Evolutionary conservation across 2,888 invertebrate genomes (phyloP).

Genomic region (Sthenelais limicola): DNA sequence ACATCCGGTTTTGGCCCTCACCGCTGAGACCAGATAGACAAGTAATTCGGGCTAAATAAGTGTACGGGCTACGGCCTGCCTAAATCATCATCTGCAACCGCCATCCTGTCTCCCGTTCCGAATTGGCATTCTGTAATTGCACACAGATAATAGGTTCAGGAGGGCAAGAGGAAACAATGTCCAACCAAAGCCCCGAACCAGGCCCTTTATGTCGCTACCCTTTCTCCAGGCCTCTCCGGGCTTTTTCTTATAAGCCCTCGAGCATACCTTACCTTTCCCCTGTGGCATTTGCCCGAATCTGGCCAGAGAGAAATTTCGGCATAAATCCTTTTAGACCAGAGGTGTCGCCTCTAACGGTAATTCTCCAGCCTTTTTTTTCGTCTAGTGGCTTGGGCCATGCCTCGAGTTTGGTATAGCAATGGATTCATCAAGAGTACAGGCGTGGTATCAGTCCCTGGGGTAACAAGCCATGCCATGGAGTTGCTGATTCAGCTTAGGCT

Average conservation of each 20-base stretch:
- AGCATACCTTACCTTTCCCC: not conserved
- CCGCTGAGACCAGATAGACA: conserved; percentile 7
- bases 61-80: conserved; percentile 4
- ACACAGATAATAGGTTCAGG: not conserved
- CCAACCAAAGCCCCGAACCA: not conserved
- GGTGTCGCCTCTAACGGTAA: not conserved
- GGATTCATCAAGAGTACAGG: too few relatives aligned
- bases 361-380: not conserved
- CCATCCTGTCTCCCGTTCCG: not conserved
- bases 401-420: too few relatives aligned
- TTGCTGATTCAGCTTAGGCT: too few relatives aligned
- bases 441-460: too few relatives aligned
- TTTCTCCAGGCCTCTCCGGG: not conserved
- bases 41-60: conserved; percentile 23
- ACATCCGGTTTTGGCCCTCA: not conserved
- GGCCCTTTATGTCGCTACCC: not conserved
- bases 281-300: too few relatives aligned
- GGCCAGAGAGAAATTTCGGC: too few relatives aligned
- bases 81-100: conserved; percentile 31
- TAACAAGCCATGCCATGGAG: too few relatives aligned
- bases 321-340: too few relatives aligned
- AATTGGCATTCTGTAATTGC: conserved; percentile 25
- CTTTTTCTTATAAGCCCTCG: not conserved
- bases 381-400: too few relatives aligned
- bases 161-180: not conserved